A percentile compares a stretch with the other conserved stretches of the same genome.
Evolutionary conservation across 2,888 invertebrate species (phyloP).

Genomic region (Limnephilus lunatus): DNA sequence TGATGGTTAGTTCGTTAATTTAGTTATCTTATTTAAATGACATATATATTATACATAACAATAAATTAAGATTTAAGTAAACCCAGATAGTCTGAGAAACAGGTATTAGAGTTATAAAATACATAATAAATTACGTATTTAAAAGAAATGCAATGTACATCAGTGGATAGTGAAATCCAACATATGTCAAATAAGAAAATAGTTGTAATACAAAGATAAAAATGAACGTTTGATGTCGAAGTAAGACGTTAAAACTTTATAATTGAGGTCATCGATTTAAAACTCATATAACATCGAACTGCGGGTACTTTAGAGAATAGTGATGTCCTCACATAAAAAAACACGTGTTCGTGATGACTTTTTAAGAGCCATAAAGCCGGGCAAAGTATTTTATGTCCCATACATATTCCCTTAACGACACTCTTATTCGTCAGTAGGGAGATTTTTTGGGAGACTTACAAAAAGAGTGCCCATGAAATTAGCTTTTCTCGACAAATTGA

Average conservation of each 20-base stretch:
- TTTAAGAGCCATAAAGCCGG: slow-evolving; percentile 31
- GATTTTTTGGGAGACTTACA: neutral
- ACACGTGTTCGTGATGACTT: slow-evolving; percentile 32
- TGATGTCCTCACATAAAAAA: neutral
- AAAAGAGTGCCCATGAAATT: slow-evolving; percentile 34
- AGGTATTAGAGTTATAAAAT: too few relatives aligned
- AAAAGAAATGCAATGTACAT: too few relatives aligned
- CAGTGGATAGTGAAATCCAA: too few relatives aligned
- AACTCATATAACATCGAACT: neutral
- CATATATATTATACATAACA: too few relatives aligned
- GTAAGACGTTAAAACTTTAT: neutral
- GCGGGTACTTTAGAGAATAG: neutral
- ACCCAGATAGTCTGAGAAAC: too few relatives aligned
- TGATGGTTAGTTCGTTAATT: too few relatives aligned
- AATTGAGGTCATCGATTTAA: neutral
- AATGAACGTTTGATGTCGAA: neutral
- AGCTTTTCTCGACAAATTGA: slow-evolving; percentile 23
- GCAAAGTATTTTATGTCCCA: slow-evolving; percentile 34
- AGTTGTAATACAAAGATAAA: neutral
- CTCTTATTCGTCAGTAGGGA: neutral
- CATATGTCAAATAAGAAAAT: too few relatives aligned
- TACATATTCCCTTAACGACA: slow-evolving; percentile 41
- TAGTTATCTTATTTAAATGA: too few relatives aligned
- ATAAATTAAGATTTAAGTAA: too few relatives aligned
- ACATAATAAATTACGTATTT: too few relatives aligned